Evolutionary conservation across 2,113 vertebrate species (phyloP).

Genomic region (Stictonetta naevosa): DNA sequence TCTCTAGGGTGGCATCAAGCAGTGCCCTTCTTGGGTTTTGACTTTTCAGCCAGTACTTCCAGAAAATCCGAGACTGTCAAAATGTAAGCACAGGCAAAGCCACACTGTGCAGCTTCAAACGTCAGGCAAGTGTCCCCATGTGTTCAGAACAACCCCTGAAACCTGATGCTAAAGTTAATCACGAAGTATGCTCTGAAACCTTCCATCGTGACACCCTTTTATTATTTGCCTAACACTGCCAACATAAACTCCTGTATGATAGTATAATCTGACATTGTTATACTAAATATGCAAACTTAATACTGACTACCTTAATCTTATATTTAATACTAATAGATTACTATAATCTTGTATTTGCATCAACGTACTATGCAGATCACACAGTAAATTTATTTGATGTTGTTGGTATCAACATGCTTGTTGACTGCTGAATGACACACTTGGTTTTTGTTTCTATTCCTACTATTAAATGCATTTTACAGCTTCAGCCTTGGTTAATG

Average conservation of each 20-base stretch:
- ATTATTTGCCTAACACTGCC: not conserved
- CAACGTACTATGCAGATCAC: not conserved
- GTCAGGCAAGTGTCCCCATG: not conserved
- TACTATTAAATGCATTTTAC: not conserved
- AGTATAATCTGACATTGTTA: not conserved
- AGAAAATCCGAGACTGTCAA: not conserved
- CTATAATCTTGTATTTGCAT: not conserved
- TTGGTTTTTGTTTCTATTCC: not conserved
- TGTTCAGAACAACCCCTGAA: not conserved
- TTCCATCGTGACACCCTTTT: not conserved
- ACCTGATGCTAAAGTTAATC: not conserved
- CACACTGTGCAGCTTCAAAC: not conserved
- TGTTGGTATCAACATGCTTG: not conserved
- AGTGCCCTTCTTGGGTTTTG: not conserved
- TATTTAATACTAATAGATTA: not conserved
- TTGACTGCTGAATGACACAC: not conserved
- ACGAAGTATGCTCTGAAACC: not conserved
- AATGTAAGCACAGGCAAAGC: not conserved
- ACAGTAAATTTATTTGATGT: not conserved
- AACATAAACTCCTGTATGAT: not conserved
- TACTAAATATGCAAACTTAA: not conserved
- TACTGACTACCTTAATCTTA: not conserved
- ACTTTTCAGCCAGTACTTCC: not conserved
- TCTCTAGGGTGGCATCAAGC: not conserved
- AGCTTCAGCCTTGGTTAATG: not conserved